Conservation (phyloP, 2,113 vertebrate genomes). For the Cyanoramphus novaezelandiae region DNA sequence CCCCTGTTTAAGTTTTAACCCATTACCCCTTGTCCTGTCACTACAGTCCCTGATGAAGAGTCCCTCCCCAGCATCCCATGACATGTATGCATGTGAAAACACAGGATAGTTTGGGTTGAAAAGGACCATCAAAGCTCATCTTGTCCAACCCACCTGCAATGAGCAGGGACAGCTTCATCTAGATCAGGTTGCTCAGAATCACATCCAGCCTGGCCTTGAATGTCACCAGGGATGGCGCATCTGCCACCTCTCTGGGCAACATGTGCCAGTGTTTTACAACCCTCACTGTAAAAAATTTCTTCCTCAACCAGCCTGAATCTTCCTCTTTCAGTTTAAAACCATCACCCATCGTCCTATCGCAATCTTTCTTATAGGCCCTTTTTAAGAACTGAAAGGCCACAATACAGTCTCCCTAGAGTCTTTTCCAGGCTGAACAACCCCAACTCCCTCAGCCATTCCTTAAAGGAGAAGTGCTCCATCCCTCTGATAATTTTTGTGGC, state of each 20-base stretch:
- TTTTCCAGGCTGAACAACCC: neutral
- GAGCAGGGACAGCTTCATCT: neutral
- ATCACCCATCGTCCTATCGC: neutral
- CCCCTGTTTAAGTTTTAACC: too few relatives aligned
- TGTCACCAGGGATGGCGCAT: neutral
- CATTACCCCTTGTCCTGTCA: too few relatives aligned
- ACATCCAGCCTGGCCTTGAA: neutral
- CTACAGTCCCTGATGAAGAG: too few relatives aligned
- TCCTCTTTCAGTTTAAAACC: neutral
- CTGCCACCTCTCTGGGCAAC: neutral
- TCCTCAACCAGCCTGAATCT: neutral
- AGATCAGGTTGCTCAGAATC: neutral
- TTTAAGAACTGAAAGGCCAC: neutral
- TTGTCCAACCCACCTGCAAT: neutral
- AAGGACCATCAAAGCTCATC: neutral
- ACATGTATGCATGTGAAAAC: rapidly evolving
- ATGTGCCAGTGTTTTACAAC: neutral
- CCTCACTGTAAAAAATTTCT: neutral
- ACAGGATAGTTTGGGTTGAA: neutral
- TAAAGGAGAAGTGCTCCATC: neutral
- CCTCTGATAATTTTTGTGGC: neutral
- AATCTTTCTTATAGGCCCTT: neutral
- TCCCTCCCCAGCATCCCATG: too few relatives aligned
- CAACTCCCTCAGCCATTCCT: neutral
- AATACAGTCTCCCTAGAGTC: neutral